phyloP scores from a whole-genome alignment of 2,888 invertebrate genomes.

The Drosophila cracens region DNA sequence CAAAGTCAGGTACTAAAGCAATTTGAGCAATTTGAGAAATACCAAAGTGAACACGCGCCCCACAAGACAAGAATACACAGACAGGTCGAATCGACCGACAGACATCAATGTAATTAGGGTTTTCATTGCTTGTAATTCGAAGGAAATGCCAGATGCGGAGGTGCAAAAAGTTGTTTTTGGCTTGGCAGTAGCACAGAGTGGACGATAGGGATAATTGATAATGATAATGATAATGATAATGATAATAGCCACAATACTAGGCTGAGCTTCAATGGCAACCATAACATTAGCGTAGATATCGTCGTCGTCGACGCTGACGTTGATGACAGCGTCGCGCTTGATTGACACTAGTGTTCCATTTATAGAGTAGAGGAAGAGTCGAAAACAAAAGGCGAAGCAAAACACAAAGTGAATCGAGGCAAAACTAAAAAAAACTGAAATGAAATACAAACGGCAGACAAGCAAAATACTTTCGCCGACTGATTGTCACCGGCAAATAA shows the following conservation, averaged over 20 bases:
- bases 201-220: conserved; percentile 45
- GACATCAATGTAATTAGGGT: conserved; percentile 37
- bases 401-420: conserved; percentile 10
- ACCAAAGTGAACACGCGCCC: conserved; percentile 1
- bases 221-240: conserved; percentile 27
- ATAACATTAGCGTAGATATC: conserved; percentile 3
- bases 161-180: neutral
- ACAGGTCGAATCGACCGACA: conserved; percentile 1
- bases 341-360: conserved; percentile 44
- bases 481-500: conserved; percentile 55
- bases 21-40: conserved; percentile 10
- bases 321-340: conserved; percentile 51
- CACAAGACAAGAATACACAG: conserved; percentile 14
- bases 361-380: conserved; percentile 29
- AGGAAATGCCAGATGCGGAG: conserved; percentile 3
- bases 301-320: conserved; percentile 8
- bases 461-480: conserved; percentile 51
- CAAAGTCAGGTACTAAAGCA: neutral
- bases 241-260: conserved; percentile 19
- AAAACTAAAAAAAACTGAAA: conserved; percentile 16
- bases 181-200: neutral
- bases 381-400: conserved; percentile 38
- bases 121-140: conserved; percentile 22
- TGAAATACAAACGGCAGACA: conserved; percentile 21
- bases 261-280: neutral